A percentile compares a stretch with the other conserved stretches of the same genome.
Conservation (phyloP, 2,113 vertebrate species). For the Sturnira hondurensis region DNA sequence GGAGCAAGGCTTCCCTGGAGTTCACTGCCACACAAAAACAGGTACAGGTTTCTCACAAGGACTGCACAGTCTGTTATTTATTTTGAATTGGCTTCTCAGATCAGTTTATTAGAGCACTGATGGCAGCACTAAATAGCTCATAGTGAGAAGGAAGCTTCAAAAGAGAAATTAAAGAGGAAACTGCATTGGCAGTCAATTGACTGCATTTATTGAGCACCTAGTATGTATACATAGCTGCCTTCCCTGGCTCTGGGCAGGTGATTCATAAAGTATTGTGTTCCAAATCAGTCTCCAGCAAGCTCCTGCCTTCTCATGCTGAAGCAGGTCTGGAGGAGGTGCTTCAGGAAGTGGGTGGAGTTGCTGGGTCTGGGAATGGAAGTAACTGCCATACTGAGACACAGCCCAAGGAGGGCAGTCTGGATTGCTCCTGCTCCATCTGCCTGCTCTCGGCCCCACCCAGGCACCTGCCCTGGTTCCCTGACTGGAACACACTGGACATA, state of each 20-base stretch:
- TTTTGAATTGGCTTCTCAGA: slow-evolving; percentile 54
- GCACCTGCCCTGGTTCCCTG: background rate
- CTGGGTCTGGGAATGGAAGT: background rate
- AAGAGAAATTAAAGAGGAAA: background rate
- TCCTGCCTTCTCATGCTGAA: background rate
- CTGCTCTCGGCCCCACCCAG: background rate
- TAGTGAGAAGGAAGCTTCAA: background rate
- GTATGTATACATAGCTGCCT: background rate
- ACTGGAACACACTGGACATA: background rate
- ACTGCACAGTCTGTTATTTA: slow-evolving; percentile 36
- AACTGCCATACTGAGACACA: background rate
- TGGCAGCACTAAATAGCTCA: background rate
- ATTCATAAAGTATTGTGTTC: background rate
- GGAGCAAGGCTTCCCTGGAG: slow-evolving; percentile 23
- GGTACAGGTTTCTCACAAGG: slow-evolving; percentile 26
- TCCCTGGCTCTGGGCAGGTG: background rate
- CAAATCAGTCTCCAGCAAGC: background rate
- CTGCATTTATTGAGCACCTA: background rate
- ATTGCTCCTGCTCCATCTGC: background rate
- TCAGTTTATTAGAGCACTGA: background rate
- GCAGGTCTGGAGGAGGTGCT: background rate
- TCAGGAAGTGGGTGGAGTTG: background rate
- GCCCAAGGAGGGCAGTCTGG: background rate
- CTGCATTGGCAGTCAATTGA: background rate
- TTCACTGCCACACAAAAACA: slow-evolving; percentile 4